phyloP scores from a whole-genome alignment of 2,888 invertebrate genomes.

The Papilio elwesi region DNA sequence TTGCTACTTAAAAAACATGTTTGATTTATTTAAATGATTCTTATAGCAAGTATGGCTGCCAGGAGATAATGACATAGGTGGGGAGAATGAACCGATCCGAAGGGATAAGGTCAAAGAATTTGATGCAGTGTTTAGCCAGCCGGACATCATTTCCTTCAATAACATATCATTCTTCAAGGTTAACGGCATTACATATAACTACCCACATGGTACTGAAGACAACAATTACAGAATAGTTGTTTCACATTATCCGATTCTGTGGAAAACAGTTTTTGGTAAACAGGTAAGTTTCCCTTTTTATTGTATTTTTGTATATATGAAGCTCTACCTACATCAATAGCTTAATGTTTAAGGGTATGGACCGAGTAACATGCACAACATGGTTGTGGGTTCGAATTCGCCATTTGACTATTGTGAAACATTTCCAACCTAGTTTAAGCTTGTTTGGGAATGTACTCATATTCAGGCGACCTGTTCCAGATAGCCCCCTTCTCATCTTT shows the following conservation, averaged over 20 bases:
- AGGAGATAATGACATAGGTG: constrained; percentile 99
- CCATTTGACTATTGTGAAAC: no score
- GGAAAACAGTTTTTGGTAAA: constrained; percentile 63
- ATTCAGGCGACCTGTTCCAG: no score
- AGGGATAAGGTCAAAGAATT: constrained; percentile 89
- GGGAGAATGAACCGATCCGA: constrained; percentile 91
- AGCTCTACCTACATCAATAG: no score
- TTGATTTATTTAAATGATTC: neutral
- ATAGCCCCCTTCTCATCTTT: no score
- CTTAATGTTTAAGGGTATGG: no score
- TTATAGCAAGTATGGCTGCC: constrained; percentile 92
- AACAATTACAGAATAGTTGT: constrained; percentile 86
- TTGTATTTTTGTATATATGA: neutral
- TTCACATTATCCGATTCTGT: constrained; percentile 88
- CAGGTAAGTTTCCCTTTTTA: constrained; percentile 57
- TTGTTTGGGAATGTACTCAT: no score
- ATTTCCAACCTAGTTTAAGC: no score
- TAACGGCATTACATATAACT: constrained; percentile 87
- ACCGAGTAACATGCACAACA: no score
- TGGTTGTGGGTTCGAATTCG: no score
- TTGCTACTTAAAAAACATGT: no score
- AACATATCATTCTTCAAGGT: constrained; percentile 90
- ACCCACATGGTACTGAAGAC: constrained; percentile 79
- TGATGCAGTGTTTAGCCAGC: constrained; percentile 89
- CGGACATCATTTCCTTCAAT: constrained; percentile 84